These are phyloP conservation scores for Dermochelys coriacea DNA, from an alignment of 2,797 vertebrate genomes.

Conservation along the genomic window DNA sequence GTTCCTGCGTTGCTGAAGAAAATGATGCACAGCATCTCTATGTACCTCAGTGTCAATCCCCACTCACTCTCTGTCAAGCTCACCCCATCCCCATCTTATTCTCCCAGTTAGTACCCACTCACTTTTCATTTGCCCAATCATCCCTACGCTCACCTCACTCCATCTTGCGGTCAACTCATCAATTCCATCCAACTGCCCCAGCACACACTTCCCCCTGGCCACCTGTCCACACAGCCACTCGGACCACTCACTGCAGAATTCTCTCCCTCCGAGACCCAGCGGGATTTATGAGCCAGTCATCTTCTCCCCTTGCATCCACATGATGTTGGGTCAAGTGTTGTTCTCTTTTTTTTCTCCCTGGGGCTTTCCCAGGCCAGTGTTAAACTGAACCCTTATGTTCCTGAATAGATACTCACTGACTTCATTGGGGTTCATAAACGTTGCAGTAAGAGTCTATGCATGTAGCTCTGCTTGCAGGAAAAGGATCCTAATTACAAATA, in stretches of 20 bases:
- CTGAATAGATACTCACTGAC: accelerated
- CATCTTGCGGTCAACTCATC: too few relatives aligned
- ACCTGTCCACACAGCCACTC: neutral
- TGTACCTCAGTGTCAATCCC: neutral
- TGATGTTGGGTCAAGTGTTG: neutral
- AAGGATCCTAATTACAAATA: neutral
- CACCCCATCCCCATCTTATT: neutral
- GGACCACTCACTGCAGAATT: neutral
- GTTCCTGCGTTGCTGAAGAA: neutral
- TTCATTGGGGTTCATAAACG: accelerated
- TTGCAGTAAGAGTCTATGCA: neutral
- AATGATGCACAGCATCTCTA: neutral
- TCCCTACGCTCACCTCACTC: neutral
- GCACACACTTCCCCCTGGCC: neutral
- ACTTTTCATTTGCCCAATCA: neutral
- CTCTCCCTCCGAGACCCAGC: neutral
- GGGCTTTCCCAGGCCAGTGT: neutral
- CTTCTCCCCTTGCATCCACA: neutral
- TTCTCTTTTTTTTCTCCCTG: neutral
- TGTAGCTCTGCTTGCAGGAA: accelerated
- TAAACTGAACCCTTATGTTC: neutral
- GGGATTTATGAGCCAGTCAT: neutral
- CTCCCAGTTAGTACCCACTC: neutral
- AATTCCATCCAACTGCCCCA: too few relatives aligned
- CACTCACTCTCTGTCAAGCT: neutral